These are phyloP conservation scores for Drosophila lutescens DNA, from an alignment of 2,888 invertebrate species.

Conservation along the genomic window DNA sequence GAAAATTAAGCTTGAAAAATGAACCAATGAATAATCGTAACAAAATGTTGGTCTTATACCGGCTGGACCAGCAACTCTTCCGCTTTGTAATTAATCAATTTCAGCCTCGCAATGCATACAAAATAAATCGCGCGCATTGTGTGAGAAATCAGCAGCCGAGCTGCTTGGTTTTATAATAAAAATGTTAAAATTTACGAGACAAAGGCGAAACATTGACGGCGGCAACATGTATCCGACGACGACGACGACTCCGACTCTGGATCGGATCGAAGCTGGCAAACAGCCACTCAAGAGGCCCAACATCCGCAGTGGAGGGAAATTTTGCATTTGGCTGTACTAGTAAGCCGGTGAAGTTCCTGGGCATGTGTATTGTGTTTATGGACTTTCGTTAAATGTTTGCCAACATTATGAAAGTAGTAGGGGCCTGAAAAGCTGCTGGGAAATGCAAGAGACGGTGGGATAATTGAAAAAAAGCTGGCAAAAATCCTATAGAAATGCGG, in stretches of 20 bases:
- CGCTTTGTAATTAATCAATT: constrained; percentile 75
- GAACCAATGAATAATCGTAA: constrained; percentile 30
- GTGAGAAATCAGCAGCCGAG: constrained; percentile 55
- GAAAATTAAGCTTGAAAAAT: constrained; percentile 63
- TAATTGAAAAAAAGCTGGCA: too few species aligned
- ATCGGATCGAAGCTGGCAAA: constrained; percentile 7
- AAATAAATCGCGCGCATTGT: constrained; percentile 69
- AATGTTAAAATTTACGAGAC: constrained; percentile 75
- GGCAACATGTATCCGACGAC: constrained; percentile 63
- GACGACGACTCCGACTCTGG: constrained; percentile 3
- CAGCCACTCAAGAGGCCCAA: constrained; percentile 9
- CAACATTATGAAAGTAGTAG: constrained; percentile 53
- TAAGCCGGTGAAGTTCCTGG: constrained; percentile 19
- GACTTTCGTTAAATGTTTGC: constrained; percentile 70
- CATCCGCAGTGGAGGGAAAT: constrained; percentile 25
- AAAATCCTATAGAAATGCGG: neutral
- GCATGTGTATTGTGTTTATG: constrained; percentile 42
- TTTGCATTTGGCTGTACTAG: constrained; percentile 17
- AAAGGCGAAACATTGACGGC: constrained; percentile 72
- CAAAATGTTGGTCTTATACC: constrained; percentile 19
- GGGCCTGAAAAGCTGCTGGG: constrained; percentile 50
- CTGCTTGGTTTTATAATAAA: constrained; percentile 61
- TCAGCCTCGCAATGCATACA: constrained; percentile 65
- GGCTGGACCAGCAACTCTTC: constrained; percentile 51
- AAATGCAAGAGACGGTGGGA: constrained; percentile 12